Base-by-base conservation (phyloP, 2,797 vertebrate species). In the Aeoliscus strigatus region DNA sequence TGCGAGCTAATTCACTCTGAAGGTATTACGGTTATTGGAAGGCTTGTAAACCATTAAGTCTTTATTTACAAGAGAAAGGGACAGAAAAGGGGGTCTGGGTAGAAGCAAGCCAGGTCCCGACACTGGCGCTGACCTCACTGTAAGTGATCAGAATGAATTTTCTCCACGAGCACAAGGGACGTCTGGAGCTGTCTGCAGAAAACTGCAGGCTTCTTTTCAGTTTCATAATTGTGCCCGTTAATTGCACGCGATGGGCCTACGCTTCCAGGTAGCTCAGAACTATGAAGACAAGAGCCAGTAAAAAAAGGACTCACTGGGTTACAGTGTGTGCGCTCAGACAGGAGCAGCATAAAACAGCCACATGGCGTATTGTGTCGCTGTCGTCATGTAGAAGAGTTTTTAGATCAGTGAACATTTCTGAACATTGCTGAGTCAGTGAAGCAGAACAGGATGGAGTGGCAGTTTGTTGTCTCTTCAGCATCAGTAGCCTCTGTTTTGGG, bases 21-120 rank as follows among this genome's bases (percentile, higher is more conserved):
- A 76, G 75, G 77, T 81, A 88, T 88, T 85, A 88, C 27, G 80
- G 76, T 86, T 86, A 86, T 80, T 84, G 75, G 68, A 63, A 64
- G 59, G 70, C 82, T 83, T 82, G 84, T 86, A 88, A 87, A 86
- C 82, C 83, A 85, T 83, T 86, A 87, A 81, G 61, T 70, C 71
- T 79, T 81, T 83, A 83, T 88, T 88, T 86, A 86, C 85, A 81
- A 76, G 75, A 70, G 31, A 80, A 82, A 70, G 75, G 73, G n/a
- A n/a, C n/a, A 71, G 66, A 70, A 73, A 67, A 69, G 59, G 53
- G 65, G 70, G 59, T 68, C 67, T 70, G 66, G 62, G 56, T 56
- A 21, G 12, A 35, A 52, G 66, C 10, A 6, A 64, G 44, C 17
- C 1, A 28, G 66, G 79, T 63, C 72, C 40, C 60, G 71, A 69